A percentile compares a stretch with the other conserved stretches of the same genome.
Evolutionary conservation across 2,113 vertebrate genomes (phyloP).

Genomic region (Macaca fascicularis): T2T-MFA8v1.1 NC_088378.1:172492001-172492500

Average conservation of each 20-base stretch:
- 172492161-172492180: neutral
- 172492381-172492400: neutral
- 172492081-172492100: neutral
- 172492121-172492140: neutral
- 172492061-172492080: neutral
- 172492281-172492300: neutral
- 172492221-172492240: slow-evolving; percentile 27
- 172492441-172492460: neutral
- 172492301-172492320: neutral
- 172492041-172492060: neutral
- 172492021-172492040: neutral
- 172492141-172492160: neutral
- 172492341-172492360: neutral
- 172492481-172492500: neutral
- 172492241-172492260: neutral
- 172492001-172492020: neutral
- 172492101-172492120: neutral
- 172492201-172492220: neutral
- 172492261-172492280: neutral
- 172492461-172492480: neutral
- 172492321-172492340: neutral
- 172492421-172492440: too few species aligned
- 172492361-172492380: neutral
- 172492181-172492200: neutral
- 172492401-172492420: neutral